Evolutionary conservation across 2,888 invertebrate genomes (phyloP).

Genomic region (Campaea margaritaria): DNA sequence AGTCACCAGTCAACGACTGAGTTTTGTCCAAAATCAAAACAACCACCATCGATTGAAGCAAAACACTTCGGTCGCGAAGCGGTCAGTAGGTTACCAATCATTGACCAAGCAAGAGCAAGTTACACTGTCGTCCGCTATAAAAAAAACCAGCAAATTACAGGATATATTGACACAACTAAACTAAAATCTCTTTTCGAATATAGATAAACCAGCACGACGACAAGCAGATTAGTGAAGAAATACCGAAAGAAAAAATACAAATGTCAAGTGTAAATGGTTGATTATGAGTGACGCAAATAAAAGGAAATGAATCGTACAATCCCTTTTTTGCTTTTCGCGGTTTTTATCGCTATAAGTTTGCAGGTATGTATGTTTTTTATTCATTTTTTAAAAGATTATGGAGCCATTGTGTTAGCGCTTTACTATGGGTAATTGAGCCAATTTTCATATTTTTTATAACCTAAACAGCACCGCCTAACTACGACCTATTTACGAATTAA

Average conservation of each 20-base stretch:
- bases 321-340: constrained; percentile 59
- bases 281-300: constrained; percentile 56
- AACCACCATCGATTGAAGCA: constrained; percentile 53
- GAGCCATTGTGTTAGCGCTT: not conserved
- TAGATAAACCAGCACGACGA: not conserved
- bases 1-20: constrained; percentile 44
- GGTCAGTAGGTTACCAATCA: constrained; percentile 55
- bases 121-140: not conserved
- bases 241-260: not conserved
- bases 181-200: not conserved
- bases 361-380: constrained; percentile 61
- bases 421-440: too few relatives aligned
- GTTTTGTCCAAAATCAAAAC: constrained; percentile 65
- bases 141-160: not conserved
- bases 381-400: not conserved
- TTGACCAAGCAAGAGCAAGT: constrained; percentile 47
- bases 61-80: constrained; percentile 61
- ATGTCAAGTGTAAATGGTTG: constrained; percentile 53
- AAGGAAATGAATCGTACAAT: constrained; percentile 70
- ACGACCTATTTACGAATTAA: too few relatives aligned
- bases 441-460: too few relatives aligned
- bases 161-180: not conserved
- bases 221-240: not conserved
- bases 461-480: too few relatives aligned
- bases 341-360: constrained; percentile 63